Percentiles rank a stretch among this genome's conserved stretches.
Conservation (phyloP, 2,113 vertebrate genomes). For the Nicator chloris region DNA sequence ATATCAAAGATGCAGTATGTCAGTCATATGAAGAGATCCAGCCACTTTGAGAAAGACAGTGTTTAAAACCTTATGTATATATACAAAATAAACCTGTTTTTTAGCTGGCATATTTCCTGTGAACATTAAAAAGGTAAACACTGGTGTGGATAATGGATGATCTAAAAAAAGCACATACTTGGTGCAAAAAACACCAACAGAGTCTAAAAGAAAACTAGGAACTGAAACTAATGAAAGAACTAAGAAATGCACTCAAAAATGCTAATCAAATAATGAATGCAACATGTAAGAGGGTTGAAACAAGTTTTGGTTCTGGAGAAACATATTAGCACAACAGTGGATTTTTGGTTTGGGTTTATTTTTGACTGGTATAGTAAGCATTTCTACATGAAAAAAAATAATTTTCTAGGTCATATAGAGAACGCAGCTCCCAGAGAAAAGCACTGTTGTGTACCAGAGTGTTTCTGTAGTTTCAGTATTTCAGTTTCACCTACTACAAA, state of each 20-base stretch:
- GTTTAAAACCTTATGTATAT: neutral
- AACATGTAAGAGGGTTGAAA: neutral
- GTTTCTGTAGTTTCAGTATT: neutral
- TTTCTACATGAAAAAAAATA: neutral
- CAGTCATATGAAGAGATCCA: neutral
- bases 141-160: neutral
- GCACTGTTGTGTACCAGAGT: neutral
- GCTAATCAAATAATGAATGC: neutral
- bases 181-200: neutral
- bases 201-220: neutral
- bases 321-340: neutral
- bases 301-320: neutral
- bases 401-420: neutral
- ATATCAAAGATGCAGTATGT: neutral
- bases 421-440: neutral
- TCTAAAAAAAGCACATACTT: neutral
- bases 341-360: neutral
- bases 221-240: neutral
- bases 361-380: neutral
- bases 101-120: neutral
- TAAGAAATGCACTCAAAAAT: neutral
- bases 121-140: neutral
- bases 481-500: neutral
- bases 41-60: neutral
- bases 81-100: neutral